Base-by-base conservation (phyloP, 2,797 vertebrate genomes). In the Eremophila alpestris region DNA sequence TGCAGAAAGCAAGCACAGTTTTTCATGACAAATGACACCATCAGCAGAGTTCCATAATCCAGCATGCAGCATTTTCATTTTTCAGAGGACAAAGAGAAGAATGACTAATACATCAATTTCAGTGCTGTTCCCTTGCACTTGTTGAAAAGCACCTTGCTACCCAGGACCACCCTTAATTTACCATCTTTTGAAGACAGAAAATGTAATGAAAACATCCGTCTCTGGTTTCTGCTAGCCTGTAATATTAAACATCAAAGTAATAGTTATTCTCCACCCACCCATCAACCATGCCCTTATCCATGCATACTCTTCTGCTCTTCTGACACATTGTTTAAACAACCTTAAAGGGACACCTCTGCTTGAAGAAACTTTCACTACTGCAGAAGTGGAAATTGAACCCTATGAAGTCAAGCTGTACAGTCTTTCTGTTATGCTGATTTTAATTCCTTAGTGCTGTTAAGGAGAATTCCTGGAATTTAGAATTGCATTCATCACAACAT, bases 21-120 rank as follows among this genome's bases (percentile, higher is more conserved):
- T 93, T 78, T 76, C 82, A 62, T 86, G 82, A 97, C 51, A 89
- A 95, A 95, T 95, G 80, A 64, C 78, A 77, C 64, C 36, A 64
- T 80, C 86, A 92, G 22, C 54, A 87, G 71, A 60, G 59, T 85
- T 86, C 88, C 83, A 84, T 88, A 94, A 87, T 71, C 78, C 55
- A 29, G 41, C 51, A 84, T 16, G 54, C 68, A 89, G 54, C 54
- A 54, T 68, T 84, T 95, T 89, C 83, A 87, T 83, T 94, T 78
- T 77, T 96, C 71, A 90, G 64, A 71, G 68, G 38, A 93, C 81
- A 90, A 93, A 93, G 43, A 77, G 56, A 86, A 64, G 51, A 79
- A 74, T 58, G 83, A 81, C 58, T 94, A 86, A 94, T 82, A 70
- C 46, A 87, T 88, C 63, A 56, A 63, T 70, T 86, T 90, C 80